Conservation (phyloP, 2,113 vertebrate genomes). For the Sorex fumeus region DNA sequence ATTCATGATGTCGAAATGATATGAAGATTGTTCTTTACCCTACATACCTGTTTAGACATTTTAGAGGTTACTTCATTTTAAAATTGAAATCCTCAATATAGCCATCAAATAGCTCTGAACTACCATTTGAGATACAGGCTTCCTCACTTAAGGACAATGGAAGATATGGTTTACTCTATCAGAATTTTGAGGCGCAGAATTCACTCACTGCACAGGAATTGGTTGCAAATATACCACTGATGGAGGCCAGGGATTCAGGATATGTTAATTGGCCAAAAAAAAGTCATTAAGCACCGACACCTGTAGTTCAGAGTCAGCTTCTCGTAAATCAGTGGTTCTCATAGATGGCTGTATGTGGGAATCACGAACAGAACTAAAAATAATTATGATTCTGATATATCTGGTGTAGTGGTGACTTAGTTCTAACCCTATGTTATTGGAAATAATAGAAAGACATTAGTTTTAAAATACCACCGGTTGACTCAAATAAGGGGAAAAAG, state of each 20-base stretch:
- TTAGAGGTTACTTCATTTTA: background rate
- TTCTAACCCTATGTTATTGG: no score
- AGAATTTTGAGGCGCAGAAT: slow-evolving; percentile 36
- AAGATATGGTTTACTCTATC: background rate
- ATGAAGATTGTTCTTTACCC: background rate
- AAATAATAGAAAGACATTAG: no score
- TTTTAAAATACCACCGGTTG: no score
- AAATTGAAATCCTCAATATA: background rate
- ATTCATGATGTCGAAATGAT: background rate
- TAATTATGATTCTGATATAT: no score
- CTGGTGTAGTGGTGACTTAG: no score
- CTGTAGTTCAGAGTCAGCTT: background rate
- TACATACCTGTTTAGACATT: background rate
- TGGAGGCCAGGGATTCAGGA: background rate
- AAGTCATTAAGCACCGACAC: background rate
- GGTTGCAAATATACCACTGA: background rate
- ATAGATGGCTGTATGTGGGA: no score
- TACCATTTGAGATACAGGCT: background rate
- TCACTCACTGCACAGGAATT: background rate
- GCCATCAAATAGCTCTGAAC: background rate
- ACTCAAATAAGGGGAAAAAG: no score
- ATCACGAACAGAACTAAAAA: no score
- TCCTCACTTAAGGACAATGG: background rate
- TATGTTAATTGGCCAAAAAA: background rate
- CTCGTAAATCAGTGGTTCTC: background rate